Percentiles rank a stretch among this genome's conserved stretches.
phyloP scores from a whole-genome alignment of 2,113 vertebrate species.

The Nibea albiflora region DNA sequence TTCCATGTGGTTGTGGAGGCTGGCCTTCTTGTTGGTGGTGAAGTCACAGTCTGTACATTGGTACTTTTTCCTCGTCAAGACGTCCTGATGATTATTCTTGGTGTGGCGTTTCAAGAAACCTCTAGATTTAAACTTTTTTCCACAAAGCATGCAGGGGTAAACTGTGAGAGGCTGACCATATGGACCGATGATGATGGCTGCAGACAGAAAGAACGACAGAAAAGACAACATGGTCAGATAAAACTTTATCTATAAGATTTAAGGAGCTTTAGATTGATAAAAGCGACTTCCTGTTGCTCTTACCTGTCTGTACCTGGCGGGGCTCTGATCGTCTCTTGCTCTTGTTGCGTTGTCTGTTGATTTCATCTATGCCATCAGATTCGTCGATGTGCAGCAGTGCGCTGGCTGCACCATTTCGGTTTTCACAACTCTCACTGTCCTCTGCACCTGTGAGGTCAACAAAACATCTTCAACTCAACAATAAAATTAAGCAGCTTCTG shows the following conservation, averaged over 20 bases:
- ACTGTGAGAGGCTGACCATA: conserved; percentile 97
- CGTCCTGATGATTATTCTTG: conserved; percentile 96
- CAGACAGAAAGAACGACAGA: conserved; percentile 16
- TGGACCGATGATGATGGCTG: conserved; percentile 98
- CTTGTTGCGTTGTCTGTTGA: conserved; percentile 93
- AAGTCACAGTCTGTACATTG: conserved; percentile 99
- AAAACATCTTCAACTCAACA: background rate
- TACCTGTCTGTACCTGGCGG: conserved; percentile 98
- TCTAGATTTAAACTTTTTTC: conserved; percentile 98
- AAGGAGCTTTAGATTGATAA: too few relatives aligned
- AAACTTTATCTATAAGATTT: too few relatives aligned
- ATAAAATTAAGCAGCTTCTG: background rate
- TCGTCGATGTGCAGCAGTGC: conserved; percentile 97
- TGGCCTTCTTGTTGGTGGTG: conserved; percentile 99
- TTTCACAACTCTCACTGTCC: conserved; percentile 92
- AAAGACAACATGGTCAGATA: conserved; percentile 4
- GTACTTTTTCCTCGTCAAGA: conserved; percentile 95
- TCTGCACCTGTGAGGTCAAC: conserved; percentile 85
- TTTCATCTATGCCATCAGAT: conserved; percentile 90
- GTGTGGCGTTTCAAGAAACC: conserved; percentile 98
- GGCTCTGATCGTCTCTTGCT: conserved; percentile 93
- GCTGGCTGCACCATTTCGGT: conserved; percentile 95
- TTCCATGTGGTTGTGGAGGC: conserved; percentile 98
- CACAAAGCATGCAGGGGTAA: conserved; percentile 98
- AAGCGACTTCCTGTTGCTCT: conserved; percentile 18